Evolutionary conservation across 2,888 invertebrate genomes (phyloP).

Genomic region (Phalera bucephala): DNA sequence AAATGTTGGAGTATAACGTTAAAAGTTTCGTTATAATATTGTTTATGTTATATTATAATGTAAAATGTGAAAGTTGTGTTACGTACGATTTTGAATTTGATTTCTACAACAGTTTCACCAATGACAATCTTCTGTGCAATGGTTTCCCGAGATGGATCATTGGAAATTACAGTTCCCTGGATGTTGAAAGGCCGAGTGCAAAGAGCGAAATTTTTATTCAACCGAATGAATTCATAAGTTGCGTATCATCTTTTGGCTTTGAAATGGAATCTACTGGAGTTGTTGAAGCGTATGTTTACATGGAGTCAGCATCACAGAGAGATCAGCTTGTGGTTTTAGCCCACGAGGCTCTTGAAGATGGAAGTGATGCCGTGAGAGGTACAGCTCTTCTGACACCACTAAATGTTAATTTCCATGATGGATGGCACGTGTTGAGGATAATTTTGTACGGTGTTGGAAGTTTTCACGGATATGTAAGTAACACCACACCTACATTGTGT

Average conservation of each 20-base stretch:
- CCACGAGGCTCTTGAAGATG: constrained; percentile 20
- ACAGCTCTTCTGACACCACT: constrained; percentile 19
- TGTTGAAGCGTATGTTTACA: constrained; percentile 36
- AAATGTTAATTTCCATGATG: constrained; percentile 17
- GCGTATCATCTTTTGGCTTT: constrained; percentile 39
- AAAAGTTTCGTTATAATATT: constrained; percentile 20
- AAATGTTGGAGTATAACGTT: constrained; percentile 16
- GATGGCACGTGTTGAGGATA: constrained; percentile 34
- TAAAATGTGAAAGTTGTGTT: constrained; percentile 33
- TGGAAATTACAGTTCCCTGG: constrained; percentile 24
- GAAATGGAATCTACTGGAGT: constrained; percentile 29
- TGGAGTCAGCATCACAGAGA: constrained; percentile 17
- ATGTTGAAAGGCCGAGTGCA: constrained; percentile 25
- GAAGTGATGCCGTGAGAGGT: constrained; percentile 24
- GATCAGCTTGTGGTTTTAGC: constrained; percentile 36
- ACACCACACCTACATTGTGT: too few relatives aligned
- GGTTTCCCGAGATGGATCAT: constrained; percentile 28
- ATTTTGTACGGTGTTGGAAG: constrained; percentile 21
- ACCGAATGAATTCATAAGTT: constrained; percentile 31
- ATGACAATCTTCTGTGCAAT: constrained; percentile 24
- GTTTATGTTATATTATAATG: constrained; percentile 18
- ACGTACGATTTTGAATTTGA: constrained; percentile 32
- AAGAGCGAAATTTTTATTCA: constrained; percentile 30
- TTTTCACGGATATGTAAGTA: constrained; percentile 47
- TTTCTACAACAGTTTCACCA: constrained; percentile 27